Conservation (phyloP, 2,797 vertebrate genomes). For the Syngnathus acus region DNA sequence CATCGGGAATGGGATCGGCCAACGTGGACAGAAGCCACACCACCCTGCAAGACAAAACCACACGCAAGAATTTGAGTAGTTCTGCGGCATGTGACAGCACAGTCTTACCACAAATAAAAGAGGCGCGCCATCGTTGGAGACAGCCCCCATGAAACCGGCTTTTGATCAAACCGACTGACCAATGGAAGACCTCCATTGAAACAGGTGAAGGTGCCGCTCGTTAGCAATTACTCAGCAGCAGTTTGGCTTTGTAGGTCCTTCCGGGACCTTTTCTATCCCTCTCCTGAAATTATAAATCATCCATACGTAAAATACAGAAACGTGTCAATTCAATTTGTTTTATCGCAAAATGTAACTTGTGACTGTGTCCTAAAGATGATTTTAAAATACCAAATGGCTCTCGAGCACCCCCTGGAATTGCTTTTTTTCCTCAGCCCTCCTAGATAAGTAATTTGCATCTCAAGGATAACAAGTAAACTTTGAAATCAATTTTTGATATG, state of each 20-base stretch:
- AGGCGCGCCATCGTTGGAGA: slow-evolving; percentile 27
- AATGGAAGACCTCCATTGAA: not conserved
- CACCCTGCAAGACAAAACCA: slow-evolving; percentile 27
- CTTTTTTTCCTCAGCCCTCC: too few relatives aligned
- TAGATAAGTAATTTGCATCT: not conserved
- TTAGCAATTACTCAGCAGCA: not conserved
- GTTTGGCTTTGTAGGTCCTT: not conserved
- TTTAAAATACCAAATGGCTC: too few relatives aligned
- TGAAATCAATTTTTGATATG: too few relatives aligned
- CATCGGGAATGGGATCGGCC: slow-evolving; percentile 13
- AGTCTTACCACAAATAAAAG: slow-evolving; percentile 28
- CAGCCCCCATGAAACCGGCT: fast-evolving
- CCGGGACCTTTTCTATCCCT: not conserved
- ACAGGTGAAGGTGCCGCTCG: not conserved
- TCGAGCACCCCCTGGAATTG: too few relatives aligned
- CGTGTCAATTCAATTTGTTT: not conserved
- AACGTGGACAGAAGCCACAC: slow-evolving; percentile 19
- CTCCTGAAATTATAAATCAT: not conserved
- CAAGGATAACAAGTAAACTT: too few relatives aligned
- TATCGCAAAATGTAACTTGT: not conserved
- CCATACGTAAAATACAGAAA: slow-evolving; percentile 10
- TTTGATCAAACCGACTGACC: slow-evolving; percentile 9
- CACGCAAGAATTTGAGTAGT: not conserved
- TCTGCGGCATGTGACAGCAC: not conserved
- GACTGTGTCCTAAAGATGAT: too few relatives aligned